Conservation (phyloP, 2,888 invertebrate species). For the Aelia acuminata region DNA sequence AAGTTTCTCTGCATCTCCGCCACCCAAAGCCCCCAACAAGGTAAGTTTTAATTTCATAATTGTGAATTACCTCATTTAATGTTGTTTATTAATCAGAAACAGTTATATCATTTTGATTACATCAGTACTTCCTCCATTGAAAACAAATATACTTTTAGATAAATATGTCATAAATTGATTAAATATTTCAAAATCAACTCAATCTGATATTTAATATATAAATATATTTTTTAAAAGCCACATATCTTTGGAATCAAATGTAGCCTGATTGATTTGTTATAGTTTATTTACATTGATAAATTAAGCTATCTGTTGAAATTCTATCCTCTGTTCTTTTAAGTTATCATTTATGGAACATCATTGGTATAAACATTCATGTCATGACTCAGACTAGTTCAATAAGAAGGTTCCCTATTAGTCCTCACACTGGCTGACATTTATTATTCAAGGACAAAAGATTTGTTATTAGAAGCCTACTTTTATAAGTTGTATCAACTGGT, state of each 20-base stretch:
- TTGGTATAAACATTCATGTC: neutral
- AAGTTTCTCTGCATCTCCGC: conserved; percentile 60
- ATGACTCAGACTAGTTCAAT: conserved; percentile 52
- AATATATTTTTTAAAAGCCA: neutral
- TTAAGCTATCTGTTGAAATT: no score
- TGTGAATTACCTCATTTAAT: neutral
- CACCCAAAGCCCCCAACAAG: conserved; percentile 60
- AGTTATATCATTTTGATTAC: neutral
- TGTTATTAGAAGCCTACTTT: neutral
- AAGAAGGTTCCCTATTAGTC: conserved; percentile 48
- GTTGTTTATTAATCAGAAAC: neutral
- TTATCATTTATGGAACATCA: neutral
- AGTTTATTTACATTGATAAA: neutral
- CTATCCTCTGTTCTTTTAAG: neutral
- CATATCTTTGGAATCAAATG: neutral
- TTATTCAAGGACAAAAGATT: conserved; percentile 49
- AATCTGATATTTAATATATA: neutral
- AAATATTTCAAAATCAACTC: no score
- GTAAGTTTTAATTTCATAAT: conserved; percentile 44
- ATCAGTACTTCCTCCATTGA: neutral
- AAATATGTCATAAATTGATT: neutral
- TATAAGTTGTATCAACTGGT: neutral
- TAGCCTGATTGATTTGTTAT: neutral
- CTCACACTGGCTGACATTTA: conserved; percentile 31
- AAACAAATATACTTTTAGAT: neutral